phyloP scores from a whole-genome alignment of 2,797 vertebrate genomes.

The Coendou prehensilis region DNA sequence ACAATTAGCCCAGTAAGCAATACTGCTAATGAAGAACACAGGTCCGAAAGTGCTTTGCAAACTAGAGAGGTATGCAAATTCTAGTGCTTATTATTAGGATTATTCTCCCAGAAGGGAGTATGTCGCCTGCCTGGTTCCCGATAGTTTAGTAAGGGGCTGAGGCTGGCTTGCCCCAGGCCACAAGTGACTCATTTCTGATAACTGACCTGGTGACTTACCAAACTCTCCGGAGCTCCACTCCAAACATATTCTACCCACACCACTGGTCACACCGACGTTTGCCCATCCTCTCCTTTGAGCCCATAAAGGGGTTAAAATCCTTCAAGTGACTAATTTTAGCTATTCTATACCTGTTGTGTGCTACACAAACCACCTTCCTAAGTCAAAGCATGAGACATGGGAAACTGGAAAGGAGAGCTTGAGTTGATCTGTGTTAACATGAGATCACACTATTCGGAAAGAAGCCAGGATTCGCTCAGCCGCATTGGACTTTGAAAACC shows the following conservation, averaged over 20 bases:
- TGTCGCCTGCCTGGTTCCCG: conserved; percentile 34
- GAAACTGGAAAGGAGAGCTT: conserved; percentile 42
- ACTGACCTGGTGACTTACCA: conserved; percentile 13
- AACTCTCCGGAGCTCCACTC: neutral
- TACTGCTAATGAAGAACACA: neutral
- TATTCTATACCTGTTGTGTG: neutral
- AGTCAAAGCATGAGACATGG: conserved; percentile 22
- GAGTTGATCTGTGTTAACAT: neutral
- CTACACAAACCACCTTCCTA: neutral
- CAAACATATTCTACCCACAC: neutral
- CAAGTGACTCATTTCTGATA: conserved; percentile 74
- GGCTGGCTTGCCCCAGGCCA: neutral
- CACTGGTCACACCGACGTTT: neutral
- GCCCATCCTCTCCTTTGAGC: neutral
- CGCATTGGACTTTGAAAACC: neutral
- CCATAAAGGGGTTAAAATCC: neutral
- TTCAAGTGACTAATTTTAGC: neutral
- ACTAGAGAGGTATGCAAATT: conserved; percentile 75
- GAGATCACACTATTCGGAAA: conserved; percentile 29
- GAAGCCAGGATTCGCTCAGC: neutral
- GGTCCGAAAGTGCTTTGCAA: conserved; percentile 12
- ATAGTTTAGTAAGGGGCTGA: conserved; percentile 29
- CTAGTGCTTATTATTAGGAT: conserved; percentile 64
- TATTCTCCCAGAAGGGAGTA: conserved; percentile 7
- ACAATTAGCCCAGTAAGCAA: neutral